Conservation (phyloP, 2,113 vertebrate genomes). For the Hydrolagus affinis region DNA sequence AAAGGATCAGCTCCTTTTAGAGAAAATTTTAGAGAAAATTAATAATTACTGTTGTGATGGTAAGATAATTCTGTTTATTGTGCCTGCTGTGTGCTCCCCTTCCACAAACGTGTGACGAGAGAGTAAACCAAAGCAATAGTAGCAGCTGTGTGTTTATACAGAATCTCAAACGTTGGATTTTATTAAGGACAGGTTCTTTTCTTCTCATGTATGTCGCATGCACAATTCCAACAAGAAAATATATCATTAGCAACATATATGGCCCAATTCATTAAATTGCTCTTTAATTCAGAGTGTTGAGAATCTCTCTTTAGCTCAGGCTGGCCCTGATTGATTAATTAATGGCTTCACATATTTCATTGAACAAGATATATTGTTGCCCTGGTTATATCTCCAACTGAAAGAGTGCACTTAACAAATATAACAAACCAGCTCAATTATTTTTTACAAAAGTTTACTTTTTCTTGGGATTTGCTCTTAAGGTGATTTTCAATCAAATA, state of each 20-base stretch:
- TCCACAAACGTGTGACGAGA: background rate
- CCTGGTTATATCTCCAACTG: background rate
- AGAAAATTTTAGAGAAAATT: background rate
- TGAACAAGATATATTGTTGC: background rate
- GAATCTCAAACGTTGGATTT: constrained; percentile 1
- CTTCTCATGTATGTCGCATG: background rate
- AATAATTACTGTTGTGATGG: background rate
- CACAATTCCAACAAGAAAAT: background rate
- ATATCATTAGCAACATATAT: background rate
- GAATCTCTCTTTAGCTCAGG: background rate
- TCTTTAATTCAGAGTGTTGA: background rate
- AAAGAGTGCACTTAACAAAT: too few species aligned
- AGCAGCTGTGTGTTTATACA: background rate
- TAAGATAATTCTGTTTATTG: background rate
- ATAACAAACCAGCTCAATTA: too few species aligned
- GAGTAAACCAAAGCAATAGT: background rate
- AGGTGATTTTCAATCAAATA: too few species aligned
- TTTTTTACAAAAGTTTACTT: too few species aligned
- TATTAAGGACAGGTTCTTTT: background rate
- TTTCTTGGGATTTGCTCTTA: too few species aligned
- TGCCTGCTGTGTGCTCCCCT: background rate
- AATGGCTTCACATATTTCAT: background rate
- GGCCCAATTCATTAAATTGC: background rate
- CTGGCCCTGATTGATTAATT: background rate
- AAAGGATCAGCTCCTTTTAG: background rate